phyloP scores from a whole-genome alignment of 1,140 invertebrate genomes.

The Bradysia coprophila region DNA sequence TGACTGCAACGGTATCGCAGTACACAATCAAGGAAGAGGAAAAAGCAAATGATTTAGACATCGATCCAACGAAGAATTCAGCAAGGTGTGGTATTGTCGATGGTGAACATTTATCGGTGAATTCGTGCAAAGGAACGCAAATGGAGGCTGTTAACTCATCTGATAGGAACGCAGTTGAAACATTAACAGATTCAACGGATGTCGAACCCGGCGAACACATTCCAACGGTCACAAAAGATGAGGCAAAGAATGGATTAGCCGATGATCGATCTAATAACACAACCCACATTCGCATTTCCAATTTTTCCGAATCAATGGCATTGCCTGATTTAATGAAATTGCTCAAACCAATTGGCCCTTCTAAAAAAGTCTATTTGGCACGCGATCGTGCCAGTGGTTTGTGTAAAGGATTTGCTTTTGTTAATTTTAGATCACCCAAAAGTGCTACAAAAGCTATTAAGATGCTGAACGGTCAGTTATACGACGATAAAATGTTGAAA shows the following conservation, averaged over 20 bases:
- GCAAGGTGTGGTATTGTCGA: conserved; percentile 90
- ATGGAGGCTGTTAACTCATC: conserved; percentile 38
- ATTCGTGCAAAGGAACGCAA: conserved; percentile 84
- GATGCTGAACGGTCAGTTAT: conserved; percentile 83
- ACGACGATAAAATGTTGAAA: conserved; percentile 94
- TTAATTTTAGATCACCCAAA: conserved; percentile 76
- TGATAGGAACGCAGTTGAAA: conserved; percentile 21
- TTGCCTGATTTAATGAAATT: conserved; percentile 91
- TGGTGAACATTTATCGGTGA: conserved; percentile 92
- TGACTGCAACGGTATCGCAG: too few relatives aligned
- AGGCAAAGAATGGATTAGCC: conserved; percentile 54
- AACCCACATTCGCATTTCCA: conserved; percentile 88
- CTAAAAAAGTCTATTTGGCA: conserved; percentile 67
- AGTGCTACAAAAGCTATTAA: conserved; percentile 86
- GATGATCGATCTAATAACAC: conserved; percentile 54
- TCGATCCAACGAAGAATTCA: conserved; percentile 63
- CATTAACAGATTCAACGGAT: conserved; percentile 1
- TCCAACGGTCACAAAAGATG: conserved; percentile 76
- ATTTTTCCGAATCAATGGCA: conserved; percentile 88
- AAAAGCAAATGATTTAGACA: conserved; percentile 61
- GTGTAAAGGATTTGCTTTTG: conserved; percentile 92
- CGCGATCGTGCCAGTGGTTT: conserved; percentile 62
- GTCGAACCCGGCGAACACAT: conserved; percentile 49
- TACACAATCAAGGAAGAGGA: conserved; percentile 71
- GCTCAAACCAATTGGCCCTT: conserved; percentile 42